Conservation (phyloP, 2,113 vertebrate species). For the Lagenorhynchus albirostris region DNA sequence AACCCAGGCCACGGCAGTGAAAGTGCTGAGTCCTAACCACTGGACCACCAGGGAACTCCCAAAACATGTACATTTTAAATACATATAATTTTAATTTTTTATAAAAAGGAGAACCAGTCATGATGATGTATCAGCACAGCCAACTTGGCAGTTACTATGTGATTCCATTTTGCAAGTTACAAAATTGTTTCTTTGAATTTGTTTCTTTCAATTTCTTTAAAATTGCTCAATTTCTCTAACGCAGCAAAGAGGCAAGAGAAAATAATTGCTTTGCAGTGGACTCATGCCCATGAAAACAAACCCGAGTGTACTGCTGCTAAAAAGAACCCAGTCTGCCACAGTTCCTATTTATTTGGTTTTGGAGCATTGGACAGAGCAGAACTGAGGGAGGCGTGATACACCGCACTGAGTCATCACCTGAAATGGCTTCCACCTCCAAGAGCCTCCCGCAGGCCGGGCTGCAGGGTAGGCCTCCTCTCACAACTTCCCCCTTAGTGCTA, state of each 20-base stretch:
- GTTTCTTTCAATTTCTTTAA: not conserved
- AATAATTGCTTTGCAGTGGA: constrained; percentile 46
- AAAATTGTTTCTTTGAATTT: not conserved
- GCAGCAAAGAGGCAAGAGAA: constrained; percentile 15
- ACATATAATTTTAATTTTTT: not conserved
- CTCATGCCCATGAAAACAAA: constrained; percentile 53
- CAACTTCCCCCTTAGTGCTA: not conserved
- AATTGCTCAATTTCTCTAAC: constrained; percentile 28
- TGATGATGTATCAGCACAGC: not conserved
- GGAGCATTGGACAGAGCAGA: not conserved
- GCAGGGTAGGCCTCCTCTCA: not conserved
- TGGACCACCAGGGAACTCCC: not conserved
- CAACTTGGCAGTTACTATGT: not conserved
- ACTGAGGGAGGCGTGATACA: not conserved
- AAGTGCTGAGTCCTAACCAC: not conserved
- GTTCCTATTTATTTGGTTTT: constrained; percentile 70
- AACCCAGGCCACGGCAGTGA: not conserved
- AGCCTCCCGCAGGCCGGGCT: not conserved
- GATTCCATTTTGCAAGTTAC: not conserved
- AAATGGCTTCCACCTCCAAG: not conserved
- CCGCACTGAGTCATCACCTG: constrained; percentile 32
- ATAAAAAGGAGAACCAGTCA: not conserved
- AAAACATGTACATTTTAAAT: not conserved
- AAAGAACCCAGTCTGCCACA: constrained; percentile 46
- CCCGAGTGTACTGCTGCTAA: constrained; percentile 25